Evolutionary conservation across 2,888 invertebrate genomes (phyloP).

Genomic region (Rugalucina vietnamica): DNA sequence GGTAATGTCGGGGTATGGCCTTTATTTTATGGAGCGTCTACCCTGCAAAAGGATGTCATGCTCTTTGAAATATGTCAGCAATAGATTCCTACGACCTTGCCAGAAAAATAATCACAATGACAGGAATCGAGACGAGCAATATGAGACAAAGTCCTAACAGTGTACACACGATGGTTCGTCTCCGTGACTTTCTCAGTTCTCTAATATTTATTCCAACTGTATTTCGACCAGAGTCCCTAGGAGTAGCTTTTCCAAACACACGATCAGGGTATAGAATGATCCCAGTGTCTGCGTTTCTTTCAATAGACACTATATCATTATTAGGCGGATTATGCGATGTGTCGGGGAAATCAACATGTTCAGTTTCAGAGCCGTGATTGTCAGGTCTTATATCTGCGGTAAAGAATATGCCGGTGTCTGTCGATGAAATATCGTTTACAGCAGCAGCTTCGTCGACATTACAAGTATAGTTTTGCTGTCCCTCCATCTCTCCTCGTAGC

Average conservation of each 20-base stretch:
- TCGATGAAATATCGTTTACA: neutral
- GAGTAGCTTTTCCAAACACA: neutral
- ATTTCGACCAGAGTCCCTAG: neutral
- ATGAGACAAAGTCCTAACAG: neutral
- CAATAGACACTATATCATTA: neutral
- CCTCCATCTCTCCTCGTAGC: neutral
- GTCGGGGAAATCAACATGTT: neutral
- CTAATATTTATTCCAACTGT: neutral
- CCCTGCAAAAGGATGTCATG: too few species aligned
- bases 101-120: neutral
- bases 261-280: neutral
- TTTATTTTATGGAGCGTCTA: too few species aligned
- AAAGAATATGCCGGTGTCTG: too few species aligned
- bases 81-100: too few species aligned
- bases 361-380: neutral
- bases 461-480: neutral
- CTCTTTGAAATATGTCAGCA: too few species aligned
- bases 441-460: neutral
- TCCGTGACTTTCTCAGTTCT: neutral
- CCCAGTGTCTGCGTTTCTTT: neutral
- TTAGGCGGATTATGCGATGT: neutral
- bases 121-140: neutral
- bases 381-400: too few species aligned
- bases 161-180: neutral
- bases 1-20: too few species aligned